A percentile compares a stretch with the other conserved stretches of the same genome.
Conservation (phyloP, 2,113 vertebrate species). For the Spermophilus dauricus region DNA sequence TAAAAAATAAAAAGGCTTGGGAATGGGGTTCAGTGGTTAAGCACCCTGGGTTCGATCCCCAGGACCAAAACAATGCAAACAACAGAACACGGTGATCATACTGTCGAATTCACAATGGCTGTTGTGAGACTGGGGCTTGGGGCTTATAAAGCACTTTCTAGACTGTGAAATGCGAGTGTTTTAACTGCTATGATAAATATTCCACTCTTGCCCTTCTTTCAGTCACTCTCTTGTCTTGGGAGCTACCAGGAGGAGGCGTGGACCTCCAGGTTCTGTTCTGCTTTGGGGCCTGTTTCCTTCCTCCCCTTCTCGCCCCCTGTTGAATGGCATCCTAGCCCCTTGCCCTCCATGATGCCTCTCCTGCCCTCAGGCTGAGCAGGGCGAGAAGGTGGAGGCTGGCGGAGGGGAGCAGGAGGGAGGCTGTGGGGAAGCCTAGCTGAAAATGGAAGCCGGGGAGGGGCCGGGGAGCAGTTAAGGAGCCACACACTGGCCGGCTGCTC, state of each 20-base stretch:
- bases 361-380: neutral
- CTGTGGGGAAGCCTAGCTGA: conserved; percentile 60
- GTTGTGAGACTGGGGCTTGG: neutral
- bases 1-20: neutral
- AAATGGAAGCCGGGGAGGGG: conserved; percentile 37
- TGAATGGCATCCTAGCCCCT: neutral
- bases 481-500: neutral
- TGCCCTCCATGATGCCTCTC: neutral
- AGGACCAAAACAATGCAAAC: neutral
- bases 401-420: neutral
- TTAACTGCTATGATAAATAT: neutral
- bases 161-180: neutral
- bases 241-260: neutral
- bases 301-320: neutral
- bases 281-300: neutral
- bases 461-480: accelerated
- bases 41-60: neutral
- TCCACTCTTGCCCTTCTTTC: neutral
- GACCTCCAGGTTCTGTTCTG: neutral
- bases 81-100: neutral
- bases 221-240: neutral
- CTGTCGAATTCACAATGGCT: neutral
- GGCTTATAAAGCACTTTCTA: neutral
- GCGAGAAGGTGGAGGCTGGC: conserved; percentile 44
- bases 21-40: neutral